Conservation (phyloP, 2,888 invertebrate genomes). For the Phyto melanocephala region DNA sequence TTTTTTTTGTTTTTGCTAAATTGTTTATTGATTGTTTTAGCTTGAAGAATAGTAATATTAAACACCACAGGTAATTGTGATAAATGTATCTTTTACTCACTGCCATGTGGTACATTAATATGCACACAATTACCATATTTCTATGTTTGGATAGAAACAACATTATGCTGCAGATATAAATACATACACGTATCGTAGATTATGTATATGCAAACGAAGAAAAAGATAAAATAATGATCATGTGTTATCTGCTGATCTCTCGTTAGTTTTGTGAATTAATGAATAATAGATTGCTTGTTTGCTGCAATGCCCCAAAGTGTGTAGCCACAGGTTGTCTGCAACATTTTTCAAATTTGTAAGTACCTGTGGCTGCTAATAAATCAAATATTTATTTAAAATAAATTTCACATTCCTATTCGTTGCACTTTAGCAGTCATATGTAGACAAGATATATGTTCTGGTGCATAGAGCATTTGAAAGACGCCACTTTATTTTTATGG, state of each 20-base stretch:
- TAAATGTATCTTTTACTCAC: slow-evolving; percentile 24
- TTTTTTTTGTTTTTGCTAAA: slow-evolving; percentile 18
- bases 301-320: background rate
- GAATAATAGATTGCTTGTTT: slow-evolving; percentile 17
- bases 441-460: background rate
- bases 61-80: slow-evolving; percentile 32
- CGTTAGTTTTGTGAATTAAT: slow-evolving; percentile 31
- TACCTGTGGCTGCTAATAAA: slow-evolving; percentile 51
- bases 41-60: background rate
- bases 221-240: slow-evolving; percentile 21
- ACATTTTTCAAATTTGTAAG: slow-evolving; percentile 25
- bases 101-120: background rate
- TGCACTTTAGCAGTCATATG: background rate
- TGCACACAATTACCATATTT: background rate
- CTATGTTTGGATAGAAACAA: too few relatives aligned
- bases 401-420: slow-evolving; percentile 38
- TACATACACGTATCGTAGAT: too few relatives aligned
- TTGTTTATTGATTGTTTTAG: slow-evolving; percentile 10
- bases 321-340: slow-evolving; percentile 47
- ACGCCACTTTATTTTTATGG: slow-evolving; percentile 39
- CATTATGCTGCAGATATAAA: too few relatives aligned
- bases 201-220: background rate
- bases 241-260: slow-evolving; percentile 40
- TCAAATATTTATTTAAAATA: slow-evolving; percentile 52
- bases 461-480: slow-evolving; percentile 16